Base-by-base conservation (phyloP, 1,140 invertebrate species). In the Drosophila mauritiana region DNA sequence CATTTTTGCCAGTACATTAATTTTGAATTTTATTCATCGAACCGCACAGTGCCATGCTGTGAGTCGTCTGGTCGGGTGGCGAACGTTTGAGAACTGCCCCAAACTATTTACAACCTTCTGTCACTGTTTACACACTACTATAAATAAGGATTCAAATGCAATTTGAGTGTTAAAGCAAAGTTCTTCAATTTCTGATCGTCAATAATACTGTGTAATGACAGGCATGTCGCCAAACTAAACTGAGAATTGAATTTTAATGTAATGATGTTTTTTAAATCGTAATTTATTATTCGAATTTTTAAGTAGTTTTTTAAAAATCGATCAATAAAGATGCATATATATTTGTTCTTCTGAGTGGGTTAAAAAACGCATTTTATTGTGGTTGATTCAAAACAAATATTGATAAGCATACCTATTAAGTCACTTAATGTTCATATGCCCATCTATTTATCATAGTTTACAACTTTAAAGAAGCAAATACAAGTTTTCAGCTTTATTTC, bases 301-400 rank as follows among this genome's bases (percentile, higher is more conserved):
- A 88, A 78, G 73, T 88, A 83, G 84, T 77, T 80, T 82, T 80
- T 84, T 78, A 67, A 74, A 81, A 88, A 80, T 79, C 51, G 42
- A 83, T 89, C 56, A 88, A 88, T 89, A 88, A 88, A 88, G 46
- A 83, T 88, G 31, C 79, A 86, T 83, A 88, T 73, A 79, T 82
- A 90, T 90, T 89, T 90, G 86, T 90, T 90, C 86, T 90, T 90
- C 85, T 85, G 86, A 90, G 86, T 90, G 85, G 85, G 85, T 90
- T 90, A 90, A 90, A 58, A 31, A 43, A 13, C 4, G 37, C 12
- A 39, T 39, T 13, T 13, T 13, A 13, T 39, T 39, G 12, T 10
- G 31, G 31, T 31, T 31, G 31, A 31, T 8, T 7, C 3, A 10
- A 31, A 31, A 31, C 7, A 10, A 10, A 31, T 8, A 3, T 10